phyloP scores from a whole-genome alignment of 2,797 vertebrate species.

The Choloepus didactylus region DNA sequence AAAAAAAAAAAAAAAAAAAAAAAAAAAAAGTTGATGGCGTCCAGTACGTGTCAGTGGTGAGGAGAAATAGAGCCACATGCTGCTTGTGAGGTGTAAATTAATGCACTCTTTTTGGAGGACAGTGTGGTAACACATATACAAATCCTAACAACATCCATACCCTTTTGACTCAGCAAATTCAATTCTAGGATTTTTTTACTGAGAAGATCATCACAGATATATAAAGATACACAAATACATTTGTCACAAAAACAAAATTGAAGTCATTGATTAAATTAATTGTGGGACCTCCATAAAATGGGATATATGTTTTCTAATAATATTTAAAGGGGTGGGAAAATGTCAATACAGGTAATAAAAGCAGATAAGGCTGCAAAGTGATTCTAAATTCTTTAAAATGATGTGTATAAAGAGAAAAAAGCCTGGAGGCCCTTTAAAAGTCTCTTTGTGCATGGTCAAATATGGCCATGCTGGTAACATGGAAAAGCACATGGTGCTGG shows the following conservation, averaged over 20 bases:
- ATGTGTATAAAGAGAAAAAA: not conserved
- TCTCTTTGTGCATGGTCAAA: not conserved
- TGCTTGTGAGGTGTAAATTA: not conserved
- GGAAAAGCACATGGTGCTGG: too few relatives aligned
- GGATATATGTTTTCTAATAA: not conserved
- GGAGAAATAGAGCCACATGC: not conserved
- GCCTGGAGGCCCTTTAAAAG: not conserved
- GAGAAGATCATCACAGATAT: not conserved
- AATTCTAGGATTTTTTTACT: not conserved
- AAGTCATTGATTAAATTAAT: not conserved
- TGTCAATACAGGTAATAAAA: not conserved
- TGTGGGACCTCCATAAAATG: not conserved
- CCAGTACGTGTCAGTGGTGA: not conserved
- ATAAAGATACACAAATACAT: not conserved
- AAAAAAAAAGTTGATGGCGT: not conserved
- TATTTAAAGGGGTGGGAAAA: not conserved
- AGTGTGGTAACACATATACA: not conserved
- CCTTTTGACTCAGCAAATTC: not conserved
- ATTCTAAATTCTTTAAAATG: not conserved
- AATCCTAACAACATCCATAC: not conserved
- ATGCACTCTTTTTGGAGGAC: not conserved
- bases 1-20: too few relatives aligned
- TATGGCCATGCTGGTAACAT: too few relatives aligned
- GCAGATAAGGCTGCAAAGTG: not conserved
- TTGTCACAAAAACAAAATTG: constrained; percentile 36